Evolutionary conservation across 2,888 invertebrate genomes (phyloP), one percentile per base, ranked within the genome.

Genomic region (Xylota segnis): DNA sequence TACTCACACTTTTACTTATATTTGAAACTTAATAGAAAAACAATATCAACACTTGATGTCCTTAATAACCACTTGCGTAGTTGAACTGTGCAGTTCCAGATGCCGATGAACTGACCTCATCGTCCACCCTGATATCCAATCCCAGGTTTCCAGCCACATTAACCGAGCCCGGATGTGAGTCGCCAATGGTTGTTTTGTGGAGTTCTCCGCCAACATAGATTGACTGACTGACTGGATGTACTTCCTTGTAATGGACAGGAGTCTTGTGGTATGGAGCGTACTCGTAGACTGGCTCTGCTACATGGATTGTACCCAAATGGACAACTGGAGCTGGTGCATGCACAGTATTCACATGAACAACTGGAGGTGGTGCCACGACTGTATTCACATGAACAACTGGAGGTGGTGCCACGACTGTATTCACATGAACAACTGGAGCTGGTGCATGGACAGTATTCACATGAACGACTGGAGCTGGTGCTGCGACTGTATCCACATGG

Each of bases 241-340:
- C 54, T 32, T 37, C 54, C 12, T 37, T 12, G 16, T 78, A 78
- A n/a, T 54, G 34, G 1, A 71, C 45, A 12, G 63, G 56, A 47
- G 27, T 54, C 6, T 4, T 6, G 1, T 70, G 50, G 50, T 40
- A 14, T 14, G 61, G 16, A 0, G 34, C 45, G 10, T 58, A 58
- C 14, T 47, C n/a, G 14, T 58, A 23, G 29, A 45, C n/a, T 12
- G 47, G 32, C 47, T 2, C 58, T 34, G 71, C 12, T 4, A 12
- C 37, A 40, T 23, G 23, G 14, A 10, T 7, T 27, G 37, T 27
- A 34, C 27, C 29, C 16, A 29, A 14, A 54, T 14, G n/a, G 7
- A 23, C 54, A 16, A 37, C 14, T 6, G 16, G 59, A 18, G 27
- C 56, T 12, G 56, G 58, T 16, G 5, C 54, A 2, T 23, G 23